Evolutionary conservation across 2,797 vertebrate genomes (phyloP).

Genomic region (Spinus pinus): DNA sequence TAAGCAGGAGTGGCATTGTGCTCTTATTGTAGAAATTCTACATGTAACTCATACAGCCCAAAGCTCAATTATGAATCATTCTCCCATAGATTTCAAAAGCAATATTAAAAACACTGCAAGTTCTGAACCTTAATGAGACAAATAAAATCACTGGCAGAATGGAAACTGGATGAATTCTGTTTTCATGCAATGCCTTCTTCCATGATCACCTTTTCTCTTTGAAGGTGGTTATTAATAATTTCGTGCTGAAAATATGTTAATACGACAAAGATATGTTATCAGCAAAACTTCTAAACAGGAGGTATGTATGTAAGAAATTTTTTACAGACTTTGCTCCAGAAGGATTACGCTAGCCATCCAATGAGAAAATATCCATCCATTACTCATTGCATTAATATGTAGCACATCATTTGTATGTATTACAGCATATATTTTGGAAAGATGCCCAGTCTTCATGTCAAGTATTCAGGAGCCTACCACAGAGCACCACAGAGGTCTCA

Average conservation of each 20-base stretch:
- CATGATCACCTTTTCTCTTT: background rate
- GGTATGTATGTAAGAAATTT: background rate
- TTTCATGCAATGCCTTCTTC: background rate
- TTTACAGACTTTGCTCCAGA: background rate
- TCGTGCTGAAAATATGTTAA: background rate
- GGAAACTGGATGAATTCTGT: background rate
- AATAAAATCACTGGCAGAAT: background rate
- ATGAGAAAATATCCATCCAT: background rate
- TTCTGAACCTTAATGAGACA: background rate
- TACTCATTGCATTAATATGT: background rate
- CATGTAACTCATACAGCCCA: background rate
- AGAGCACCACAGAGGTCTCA: background rate
- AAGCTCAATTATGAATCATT: background rate
- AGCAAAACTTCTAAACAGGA: background rate
- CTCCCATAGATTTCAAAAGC: background rate
- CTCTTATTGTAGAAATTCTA: background rate
- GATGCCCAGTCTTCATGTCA: background rate
- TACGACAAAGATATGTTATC: background rate
- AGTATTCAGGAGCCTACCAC: background rate
- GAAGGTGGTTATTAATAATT: background rate
- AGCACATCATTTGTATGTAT: background rate
- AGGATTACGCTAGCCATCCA: background rate
- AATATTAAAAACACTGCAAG: background rate
- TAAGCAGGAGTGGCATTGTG: rapidly evolving
- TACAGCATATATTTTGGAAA: background rate